A percentile compares a stretch with the other conserved stretches of the same genome.
Conservation (phyloP, 2,113 vertebrate species). For the Mustela nigripes region DNA sequence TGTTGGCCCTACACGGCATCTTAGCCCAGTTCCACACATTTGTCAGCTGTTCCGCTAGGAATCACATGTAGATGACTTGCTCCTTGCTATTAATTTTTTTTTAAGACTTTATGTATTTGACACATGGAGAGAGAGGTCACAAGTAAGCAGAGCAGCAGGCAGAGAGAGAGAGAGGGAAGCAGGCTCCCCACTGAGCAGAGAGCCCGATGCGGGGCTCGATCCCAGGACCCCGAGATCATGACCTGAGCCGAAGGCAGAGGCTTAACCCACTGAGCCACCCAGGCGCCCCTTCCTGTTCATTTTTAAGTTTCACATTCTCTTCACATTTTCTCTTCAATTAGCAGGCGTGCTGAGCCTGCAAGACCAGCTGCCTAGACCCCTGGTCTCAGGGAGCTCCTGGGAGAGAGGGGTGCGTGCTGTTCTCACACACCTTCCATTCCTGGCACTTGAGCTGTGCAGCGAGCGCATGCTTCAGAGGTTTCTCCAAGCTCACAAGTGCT, state of each 20-base stretch:
- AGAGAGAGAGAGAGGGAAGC: too few species aligned
- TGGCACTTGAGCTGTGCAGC: background rate
- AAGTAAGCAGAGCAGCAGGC: too few species aligned
- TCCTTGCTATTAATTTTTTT: background rate
- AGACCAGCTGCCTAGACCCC: background rate
- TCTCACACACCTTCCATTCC: background rate
- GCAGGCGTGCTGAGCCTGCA: rapidly evolving
- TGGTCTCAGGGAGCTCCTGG: background rate
- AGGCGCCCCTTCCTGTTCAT: background rate
- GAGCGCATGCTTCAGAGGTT: too few species aligned
- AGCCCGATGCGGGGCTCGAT: too few species aligned
- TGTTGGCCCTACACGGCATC: background rate
- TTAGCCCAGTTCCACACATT: background rate
- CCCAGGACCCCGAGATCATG: too few species aligned
- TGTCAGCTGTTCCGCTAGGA: background rate
- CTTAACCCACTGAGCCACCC: too few species aligned
- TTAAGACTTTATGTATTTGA: too few species aligned
- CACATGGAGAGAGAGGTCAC: too few species aligned
- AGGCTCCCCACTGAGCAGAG: too few species aligned
- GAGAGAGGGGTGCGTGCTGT: too few species aligned
- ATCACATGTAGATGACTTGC: background rate
- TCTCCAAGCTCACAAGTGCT: background rate
- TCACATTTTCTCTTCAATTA: background rate
- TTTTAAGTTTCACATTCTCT: background rate
- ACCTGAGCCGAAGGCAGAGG: too few species aligned